Percentiles rank a stretch among this genome's conserved stretches.
Conservation (phyloP, 2,113 vertebrate species). For the Nibea coibor region DNA sequence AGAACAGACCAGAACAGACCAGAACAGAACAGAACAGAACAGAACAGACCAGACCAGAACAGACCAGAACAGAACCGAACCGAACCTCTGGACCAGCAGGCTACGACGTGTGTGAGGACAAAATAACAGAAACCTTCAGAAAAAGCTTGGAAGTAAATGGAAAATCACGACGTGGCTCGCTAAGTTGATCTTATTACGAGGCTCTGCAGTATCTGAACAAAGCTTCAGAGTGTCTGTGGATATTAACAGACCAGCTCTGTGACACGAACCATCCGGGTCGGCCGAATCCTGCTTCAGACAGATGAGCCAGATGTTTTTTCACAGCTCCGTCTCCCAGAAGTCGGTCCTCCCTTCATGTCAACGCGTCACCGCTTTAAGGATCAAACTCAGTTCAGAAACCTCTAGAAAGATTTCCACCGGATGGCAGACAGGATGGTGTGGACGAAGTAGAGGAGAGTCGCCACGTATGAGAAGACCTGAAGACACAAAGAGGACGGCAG, state of each 20-base stretch:
- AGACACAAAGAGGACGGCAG: not conserved
- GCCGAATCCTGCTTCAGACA: no score
- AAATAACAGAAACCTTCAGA: not conserved
- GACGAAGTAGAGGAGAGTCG: constrained; percentile 86
- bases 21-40: no score
- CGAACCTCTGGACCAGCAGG: no score
- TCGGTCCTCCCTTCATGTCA: not conserved
- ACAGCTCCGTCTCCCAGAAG: not conserved
- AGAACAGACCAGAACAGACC: no score
- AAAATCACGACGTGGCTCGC: not conserved
- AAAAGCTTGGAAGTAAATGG: not conserved
- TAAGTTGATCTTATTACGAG: not conserved
- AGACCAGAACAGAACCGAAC: no score
- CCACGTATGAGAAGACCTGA: constrained; percentile 87
- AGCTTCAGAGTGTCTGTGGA: not conserved
- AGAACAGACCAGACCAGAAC: not conserved
- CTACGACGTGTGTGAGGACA: no score
- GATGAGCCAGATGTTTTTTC: constrained; percentile 3
- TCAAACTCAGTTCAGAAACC: not conserved
- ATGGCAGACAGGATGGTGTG: constrained; percentile 83
- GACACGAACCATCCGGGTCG: not conserved
- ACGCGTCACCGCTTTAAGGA: not conserved
- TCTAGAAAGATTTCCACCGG: constrained; percentile 82
- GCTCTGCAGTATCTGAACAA: not conserved
- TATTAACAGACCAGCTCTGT: not conserved